Base-by-base conservation (phyloP, 1,140 invertebrate species). In the Trachelipus rathkii region DNA sequence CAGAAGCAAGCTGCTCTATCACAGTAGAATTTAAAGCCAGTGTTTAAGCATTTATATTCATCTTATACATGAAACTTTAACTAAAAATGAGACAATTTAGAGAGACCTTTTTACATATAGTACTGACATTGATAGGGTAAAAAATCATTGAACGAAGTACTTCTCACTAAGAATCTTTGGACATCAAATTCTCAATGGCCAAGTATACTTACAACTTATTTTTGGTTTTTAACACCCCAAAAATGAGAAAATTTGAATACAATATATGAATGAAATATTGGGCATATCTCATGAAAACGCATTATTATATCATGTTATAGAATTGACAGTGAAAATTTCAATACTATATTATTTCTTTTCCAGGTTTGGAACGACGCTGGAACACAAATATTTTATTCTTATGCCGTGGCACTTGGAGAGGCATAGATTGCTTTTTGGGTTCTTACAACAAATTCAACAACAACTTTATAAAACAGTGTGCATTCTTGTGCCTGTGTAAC, bases 391-490 rank as follows among this genome's bases (percentile, higher is more conserved):
- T 85, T 86, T 79, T 86, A 84, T 75, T 85, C 84, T n/a, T 85
- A 85, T 76, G 85, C 84, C 2, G 83, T 86, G 50, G 84, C 83
- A 15, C 82, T 85, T 19, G 85, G n/a, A n/a, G 85, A 71, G 88
- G 88, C 4, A 84, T 89, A n/a, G 60, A 88, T 89, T 69, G 89
- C 88, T n/a, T n/a, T 53, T 82, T 89, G 10, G 86, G 88, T 71
- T 88, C 87, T 78, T 89, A 89, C 82, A 89, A 89, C 81, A 85
- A 87, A 77, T 89, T 89, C 82, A 84, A 89, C 81, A 89, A 89
- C 82, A 89, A 89, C 81, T 89, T 97, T 73, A 96, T 97, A 86
- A 96, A 86, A 85, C 78, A 87, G 78, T 83, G 84, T 45, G 79
- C 85, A n/a, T 81, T 86, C 33, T 79, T 87, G 50, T 77, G 83